Evolutionary conservation across 2,113 vertebrate species (phyloP).

Genomic region (Pseudorhombus dupliciocellatus): DNA sequence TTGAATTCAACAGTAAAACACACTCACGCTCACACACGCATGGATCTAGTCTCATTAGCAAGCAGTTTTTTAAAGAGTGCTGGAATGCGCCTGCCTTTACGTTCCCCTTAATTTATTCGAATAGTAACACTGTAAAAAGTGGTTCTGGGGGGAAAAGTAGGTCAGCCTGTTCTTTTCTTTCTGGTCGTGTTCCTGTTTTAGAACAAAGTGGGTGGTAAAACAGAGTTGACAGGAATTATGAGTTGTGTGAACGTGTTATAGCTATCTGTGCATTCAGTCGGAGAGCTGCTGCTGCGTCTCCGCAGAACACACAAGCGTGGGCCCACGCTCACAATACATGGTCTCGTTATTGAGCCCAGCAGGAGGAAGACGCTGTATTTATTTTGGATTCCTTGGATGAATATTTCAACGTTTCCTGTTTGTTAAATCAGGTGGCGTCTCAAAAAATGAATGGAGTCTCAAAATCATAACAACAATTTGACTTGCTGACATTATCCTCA

Average conservation of each 20-base stretch:
- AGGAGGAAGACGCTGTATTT: not conserved
- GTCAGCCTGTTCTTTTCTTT: conserved; percentile 40
- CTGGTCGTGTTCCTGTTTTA: conserved; percentile 37
- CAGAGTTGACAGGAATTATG: conserved; percentile 29
- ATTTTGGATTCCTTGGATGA: too few species aligned
- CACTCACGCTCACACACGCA: not conserved
- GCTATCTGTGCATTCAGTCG: conserved; percentile 6
- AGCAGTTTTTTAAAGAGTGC: not conserved
- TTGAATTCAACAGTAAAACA: not conserved
- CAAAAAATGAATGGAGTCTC: too few species aligned
- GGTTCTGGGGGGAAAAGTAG: conserved; percentile 30
- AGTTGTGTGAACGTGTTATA: conserved; percentile 2
- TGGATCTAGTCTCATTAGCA: not conserved
- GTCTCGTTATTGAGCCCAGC: not conserved
- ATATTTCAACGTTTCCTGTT: too few species aligned
- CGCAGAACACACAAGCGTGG: not conserved
- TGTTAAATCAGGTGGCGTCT: too few species aligned
- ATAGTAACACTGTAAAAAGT: conserved; percentile 20
- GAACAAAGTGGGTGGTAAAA: conserved; percentile 37
- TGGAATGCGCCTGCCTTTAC: not conserved
- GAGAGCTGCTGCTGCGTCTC: not conserved
- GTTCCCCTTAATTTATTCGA: conserved; percentile 21
- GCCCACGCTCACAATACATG: not conserved
- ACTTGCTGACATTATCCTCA: too few species aligned
- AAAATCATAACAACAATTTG: too few species aligned